Conservation (phyloP, 2,888 invertebrate species). For the Mimumesa dahlbomi region DNA sequence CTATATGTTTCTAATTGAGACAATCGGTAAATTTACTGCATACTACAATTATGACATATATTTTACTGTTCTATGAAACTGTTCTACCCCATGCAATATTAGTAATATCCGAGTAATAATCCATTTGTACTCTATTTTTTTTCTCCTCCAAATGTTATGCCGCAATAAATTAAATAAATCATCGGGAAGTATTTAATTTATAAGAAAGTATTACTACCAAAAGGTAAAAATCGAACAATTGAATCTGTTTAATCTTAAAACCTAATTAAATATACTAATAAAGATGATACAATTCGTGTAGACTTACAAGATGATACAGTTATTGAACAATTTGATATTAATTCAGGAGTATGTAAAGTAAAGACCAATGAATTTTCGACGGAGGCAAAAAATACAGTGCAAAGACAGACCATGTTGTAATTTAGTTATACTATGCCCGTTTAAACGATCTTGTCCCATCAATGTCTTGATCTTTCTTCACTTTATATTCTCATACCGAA, state of each 20-base stretch:
- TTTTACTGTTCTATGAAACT: slow-evolving; percentile 46
- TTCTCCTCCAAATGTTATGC: slow-evolving; percentile 28
- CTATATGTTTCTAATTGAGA: slow-evolving; percentile 27
- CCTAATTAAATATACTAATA: too few species aligned
- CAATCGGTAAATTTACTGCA: slow-evolving; percentile 40
- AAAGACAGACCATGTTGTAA: slow-evolving; percentile 31
- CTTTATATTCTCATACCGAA: slow-evolving; percentile 11
- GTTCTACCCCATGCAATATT: slow-evolving; percentile 56
- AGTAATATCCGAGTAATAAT: slow-evolving; percentile 44
- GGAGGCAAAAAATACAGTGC: slow-evolving; percentile 45
- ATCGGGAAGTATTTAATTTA: too few species aligned
- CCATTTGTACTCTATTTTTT: slow-evolving; percentile 37
- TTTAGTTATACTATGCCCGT: slow-evolving; percentile 41
- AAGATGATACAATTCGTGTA: too few species aligned
- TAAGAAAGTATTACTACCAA: too few species aligned
- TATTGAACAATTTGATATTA: too few species aligned
- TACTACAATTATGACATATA: slow-evolving; percentile 39
- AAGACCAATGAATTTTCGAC: slow-evolving; percentile 27
- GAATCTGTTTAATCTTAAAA: too few species aligned
- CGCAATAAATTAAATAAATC: not conserved
- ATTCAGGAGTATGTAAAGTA: too few species aligned
- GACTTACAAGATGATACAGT: too few species aligned
- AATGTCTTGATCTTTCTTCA: slow-evolving; percentile 8
- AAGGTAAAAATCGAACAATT: too few species aligned
- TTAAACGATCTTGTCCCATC: slow-evolving; percentile 39